phyloP scores from a whole-genome alignment of 2,113 vertebrate genomes.

The Fregetta grallaria region DNA sequence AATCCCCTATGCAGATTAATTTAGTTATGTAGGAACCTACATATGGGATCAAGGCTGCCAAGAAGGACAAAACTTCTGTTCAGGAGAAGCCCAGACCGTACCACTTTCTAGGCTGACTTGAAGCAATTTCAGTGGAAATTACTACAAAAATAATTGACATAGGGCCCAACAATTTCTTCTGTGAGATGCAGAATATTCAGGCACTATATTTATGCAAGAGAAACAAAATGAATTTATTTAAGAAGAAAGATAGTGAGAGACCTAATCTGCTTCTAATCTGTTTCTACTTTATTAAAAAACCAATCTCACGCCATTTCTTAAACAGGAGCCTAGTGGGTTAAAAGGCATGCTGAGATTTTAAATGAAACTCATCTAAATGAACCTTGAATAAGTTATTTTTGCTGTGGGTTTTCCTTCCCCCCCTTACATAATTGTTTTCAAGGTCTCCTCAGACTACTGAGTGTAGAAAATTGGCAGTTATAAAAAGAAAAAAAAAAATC shows the following conservation, averaged over 20 bases:
- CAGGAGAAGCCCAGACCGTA: neutral
- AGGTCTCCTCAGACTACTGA: neutral
- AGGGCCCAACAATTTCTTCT: neutral
- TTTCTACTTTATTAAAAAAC: neutral
- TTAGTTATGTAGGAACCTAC: neutral
- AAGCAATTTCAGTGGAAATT: neutral
- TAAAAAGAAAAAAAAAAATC: neutral
- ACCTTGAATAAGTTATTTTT: neutral
- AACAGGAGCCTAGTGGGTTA: neutral
- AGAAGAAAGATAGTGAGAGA: neutral
- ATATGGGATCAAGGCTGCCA: neutral
- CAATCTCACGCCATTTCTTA: neutral
- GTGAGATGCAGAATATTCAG: neutral
- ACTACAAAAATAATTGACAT: neutral
- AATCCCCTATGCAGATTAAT: neutral
- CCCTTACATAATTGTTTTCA: neutral
- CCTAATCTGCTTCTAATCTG: neutral
- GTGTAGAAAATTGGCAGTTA: neutral
- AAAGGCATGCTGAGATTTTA: conserved; percentile 22
- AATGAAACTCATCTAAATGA: neutral
- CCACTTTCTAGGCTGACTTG: neutral
- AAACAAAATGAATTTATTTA: neutral
- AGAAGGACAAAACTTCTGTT: neutral
- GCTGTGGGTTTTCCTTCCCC: neutral
- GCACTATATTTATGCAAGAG: neutral